Percentiles rank a stretch among this genome's conserved stretches.
phyloP scores from a whole-genome alignment of 2,113 vertebrate genomes.

The Montifringilla adamsi region DNA sequence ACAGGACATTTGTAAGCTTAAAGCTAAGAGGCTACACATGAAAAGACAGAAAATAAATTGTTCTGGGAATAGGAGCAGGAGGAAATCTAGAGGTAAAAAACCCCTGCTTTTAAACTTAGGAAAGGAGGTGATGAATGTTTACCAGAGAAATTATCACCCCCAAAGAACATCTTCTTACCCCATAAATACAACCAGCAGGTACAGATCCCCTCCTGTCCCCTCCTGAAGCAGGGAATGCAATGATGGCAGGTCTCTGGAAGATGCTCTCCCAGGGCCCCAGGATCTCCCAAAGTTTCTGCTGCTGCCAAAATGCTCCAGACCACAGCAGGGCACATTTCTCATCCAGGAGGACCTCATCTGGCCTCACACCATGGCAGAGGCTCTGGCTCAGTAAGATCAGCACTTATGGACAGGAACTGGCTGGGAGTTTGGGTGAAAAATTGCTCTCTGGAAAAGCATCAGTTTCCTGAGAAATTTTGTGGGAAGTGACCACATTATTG shows the following conservation, averaged over 20 bases:
- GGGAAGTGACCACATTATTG: not conserved
- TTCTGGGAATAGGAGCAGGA: not conserved
- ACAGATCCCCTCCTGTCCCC: not conserved
- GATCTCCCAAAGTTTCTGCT: not conserved
- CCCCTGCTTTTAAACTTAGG: rapidly evolving
- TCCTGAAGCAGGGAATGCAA: not conserved
- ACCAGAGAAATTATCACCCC: not conserved
- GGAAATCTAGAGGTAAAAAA: not conserved
- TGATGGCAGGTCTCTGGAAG: not conserved
- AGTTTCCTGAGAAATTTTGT: not conserved
- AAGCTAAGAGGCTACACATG: not conserved
- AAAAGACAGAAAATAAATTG: slow-evolving; percentile 19
- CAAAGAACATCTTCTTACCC: not conserved
- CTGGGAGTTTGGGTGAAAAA: not conserved
- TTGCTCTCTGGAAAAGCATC: not conserved
- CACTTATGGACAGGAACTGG: not conserved
- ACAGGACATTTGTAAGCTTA: not conserved
- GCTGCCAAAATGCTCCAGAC: not conserved
- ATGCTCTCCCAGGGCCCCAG: not conserved
- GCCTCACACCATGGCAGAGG: not conserved
- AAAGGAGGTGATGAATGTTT: not conserved
- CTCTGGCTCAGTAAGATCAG: not conserved
- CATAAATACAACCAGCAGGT: not conserved
- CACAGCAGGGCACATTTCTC: not conserved
- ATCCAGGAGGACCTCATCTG: not conserved